These are phyloP conservation scores for Manis pentadactyla DNA, from an alignment of 2,797 vertebrate genomes.

Conservation along the genomic window DNA sequence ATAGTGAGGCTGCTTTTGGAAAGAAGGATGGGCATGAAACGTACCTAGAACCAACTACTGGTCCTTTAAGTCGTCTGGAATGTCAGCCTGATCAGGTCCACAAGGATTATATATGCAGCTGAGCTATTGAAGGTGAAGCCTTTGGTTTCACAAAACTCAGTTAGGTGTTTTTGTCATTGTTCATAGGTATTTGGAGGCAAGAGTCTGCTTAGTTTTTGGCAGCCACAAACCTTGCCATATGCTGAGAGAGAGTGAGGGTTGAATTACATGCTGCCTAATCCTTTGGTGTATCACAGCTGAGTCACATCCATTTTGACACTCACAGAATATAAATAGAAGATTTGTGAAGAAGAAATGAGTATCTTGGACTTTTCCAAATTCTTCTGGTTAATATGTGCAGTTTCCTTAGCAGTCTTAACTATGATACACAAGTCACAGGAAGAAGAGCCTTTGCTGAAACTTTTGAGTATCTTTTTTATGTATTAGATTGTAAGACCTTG, in stretches of 20 bases:
- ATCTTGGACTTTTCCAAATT: conserved; percentile 19
- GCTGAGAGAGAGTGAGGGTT: neutral
- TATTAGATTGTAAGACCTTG: neutral
- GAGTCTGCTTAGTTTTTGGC: conserved; percentile 27
- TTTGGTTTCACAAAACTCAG: neutral
- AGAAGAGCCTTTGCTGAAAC: neutral
- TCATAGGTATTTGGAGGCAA: neutral
- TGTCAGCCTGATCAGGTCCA: neutral
- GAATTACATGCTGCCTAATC: neutral
- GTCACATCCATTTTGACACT: conserved; percentile 68
- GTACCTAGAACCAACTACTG: neutral
- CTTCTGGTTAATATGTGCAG: neutral
- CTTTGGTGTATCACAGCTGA: conserved; percentile 63
- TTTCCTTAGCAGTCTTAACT: neutral
- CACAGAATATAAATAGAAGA: conserved; percentile 69
- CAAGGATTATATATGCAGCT: neutral
- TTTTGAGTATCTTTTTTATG: neutral
- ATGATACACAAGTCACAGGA: neutral
- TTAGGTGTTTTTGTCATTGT: neutral
- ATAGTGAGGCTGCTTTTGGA: neutral
- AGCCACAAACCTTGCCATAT: conserved; percentile 64
- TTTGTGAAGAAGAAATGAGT: conserved; percentile 5
- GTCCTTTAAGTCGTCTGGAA: neutral
- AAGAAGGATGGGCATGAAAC: neutral
- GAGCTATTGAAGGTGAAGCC: neutral